Base-by-base conservation (phyloP, 2,888 invertebrate genomes). In the Trissonchulus latispiculum region DNA sequence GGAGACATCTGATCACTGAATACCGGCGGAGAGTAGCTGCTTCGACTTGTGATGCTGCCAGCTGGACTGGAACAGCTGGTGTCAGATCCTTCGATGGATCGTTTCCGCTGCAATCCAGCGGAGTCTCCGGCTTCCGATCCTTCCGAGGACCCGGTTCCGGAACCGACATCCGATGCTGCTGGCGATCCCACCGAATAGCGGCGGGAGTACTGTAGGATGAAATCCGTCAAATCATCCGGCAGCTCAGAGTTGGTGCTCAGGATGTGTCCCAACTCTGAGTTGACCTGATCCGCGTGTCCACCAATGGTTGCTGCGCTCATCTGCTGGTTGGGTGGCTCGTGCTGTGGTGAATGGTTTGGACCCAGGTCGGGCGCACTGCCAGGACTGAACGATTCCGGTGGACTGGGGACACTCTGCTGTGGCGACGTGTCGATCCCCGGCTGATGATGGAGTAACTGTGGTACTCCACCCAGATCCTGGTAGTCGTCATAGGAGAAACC, bases 181-280 rank as follows among this genome's bases (percentile, higher is more conserved):
- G 3, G 68, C 68, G 18, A 8, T 28, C 59, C n/a, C 15, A 15
- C 15, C 3, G 62, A 62, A 64, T 80, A 77, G 75, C 79, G 73
- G 61, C 77, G 80, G 3, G 81, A 81, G 74, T 81, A 82, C 71
- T 78, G 77, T 32, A 82, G 75, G 68, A 82, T 82, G 76, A 82
- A 82, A 74, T 82, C 82, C 36, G 79, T 79, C 37, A 82, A 77
- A 37, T 77, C 78, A 37, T 82, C 82, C 18, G 81, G 82, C 67
- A 82, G 76, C 70, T 80, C 81, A n/a, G 31, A 15, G 23, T n/a
- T 59, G 61, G 15, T 2, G 3, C 3, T 2, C 61, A 70, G 3
- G 29, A 59, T 8, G 3, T 33, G 70, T 8, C 36, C 29, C 3
- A 64, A 35, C 35, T 36, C 32, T 3, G 18, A 3, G n/a, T 8